Conservation (phyloP, 2,797 vertebrate species). For the Nothura maculosa region DNA sequence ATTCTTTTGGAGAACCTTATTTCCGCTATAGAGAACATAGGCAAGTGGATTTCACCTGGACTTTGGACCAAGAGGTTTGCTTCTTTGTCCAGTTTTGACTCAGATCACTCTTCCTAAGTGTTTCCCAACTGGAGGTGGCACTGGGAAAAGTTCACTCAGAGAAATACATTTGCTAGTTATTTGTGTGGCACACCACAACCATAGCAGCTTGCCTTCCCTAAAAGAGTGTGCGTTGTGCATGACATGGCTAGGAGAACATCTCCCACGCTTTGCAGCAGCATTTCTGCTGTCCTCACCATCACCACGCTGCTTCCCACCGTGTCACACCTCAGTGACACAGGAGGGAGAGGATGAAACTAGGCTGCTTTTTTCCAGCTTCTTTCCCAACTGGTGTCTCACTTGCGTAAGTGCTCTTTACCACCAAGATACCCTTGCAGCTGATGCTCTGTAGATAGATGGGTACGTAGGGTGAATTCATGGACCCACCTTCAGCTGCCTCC, state of each 20-base stretch:
- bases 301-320: neutral
- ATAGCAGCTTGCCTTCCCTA: neutral
- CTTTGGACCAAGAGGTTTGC: neutral
- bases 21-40: neutral
- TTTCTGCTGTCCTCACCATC: neutral
- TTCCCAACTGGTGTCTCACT: neutral
- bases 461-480: fast-evolving
- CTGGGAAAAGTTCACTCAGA: neutral
- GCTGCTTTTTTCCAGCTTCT: neutral
- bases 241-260: neutral
- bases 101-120: neutral
- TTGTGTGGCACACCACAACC: neutral
- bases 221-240: neutral
- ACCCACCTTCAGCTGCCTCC: neutral
- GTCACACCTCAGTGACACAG: neutral
- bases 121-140: neutral
- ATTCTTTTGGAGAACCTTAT: neutral
- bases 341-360: neutral
- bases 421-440: fast-evolving
- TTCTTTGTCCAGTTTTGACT: neutral
- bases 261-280: neutral
- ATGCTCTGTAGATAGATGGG: neutral
- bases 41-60: neutral
- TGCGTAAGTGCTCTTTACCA: fast-evolving
- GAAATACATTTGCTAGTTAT: neutral